Percentiles rank a stretch among this genome's conserved stretches.
These are phyloP conservation scores for Muscicapa striata DNA, from an alignment of 2,797 vertebrate species.

Conservation along the genomic window DNA sequence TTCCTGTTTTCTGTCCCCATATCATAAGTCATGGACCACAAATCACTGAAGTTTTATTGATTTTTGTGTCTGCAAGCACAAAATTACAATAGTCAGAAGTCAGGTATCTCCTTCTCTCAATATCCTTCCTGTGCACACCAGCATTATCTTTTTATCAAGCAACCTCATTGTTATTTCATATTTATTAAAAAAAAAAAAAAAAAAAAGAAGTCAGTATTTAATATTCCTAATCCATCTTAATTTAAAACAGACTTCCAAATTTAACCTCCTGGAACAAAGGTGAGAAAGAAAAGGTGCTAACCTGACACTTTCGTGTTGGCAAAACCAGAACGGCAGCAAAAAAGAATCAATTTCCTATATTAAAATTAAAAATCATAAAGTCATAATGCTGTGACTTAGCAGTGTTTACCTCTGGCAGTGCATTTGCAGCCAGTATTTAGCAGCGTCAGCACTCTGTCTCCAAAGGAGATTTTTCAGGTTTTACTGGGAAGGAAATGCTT, in stretches of 20 bases:
- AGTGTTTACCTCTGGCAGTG: slow-evolving; percentile 1
- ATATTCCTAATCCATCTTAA: not conserved
- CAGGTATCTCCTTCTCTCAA: not conserved
- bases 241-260: not conserved
- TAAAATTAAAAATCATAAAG: not conserved
- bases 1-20: not conserved
- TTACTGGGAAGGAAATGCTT: not conserved
- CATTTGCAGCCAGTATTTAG: slow-evolving; percentile 33
- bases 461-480: slow-evolving; percentile 38
- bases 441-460: not conserved
- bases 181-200: not conserved
- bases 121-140: not conserved
- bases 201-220: not conserved
- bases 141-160: not conserved
- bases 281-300: not conserved
- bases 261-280: not conserved
- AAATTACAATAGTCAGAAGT: not conserved
- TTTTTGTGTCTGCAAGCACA: not conserved
- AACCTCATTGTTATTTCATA: not conserved
- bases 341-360: not conserved
- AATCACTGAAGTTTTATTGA: not conserved
- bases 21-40: not conserved
- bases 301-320: not conserved
- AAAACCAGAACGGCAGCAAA: not conserved
- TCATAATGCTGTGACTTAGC: slow-evolving; percentile 7